Conservation (phyloP, 2,797 vertebrate genomes). For the Takifugu rubripes region DNA sequence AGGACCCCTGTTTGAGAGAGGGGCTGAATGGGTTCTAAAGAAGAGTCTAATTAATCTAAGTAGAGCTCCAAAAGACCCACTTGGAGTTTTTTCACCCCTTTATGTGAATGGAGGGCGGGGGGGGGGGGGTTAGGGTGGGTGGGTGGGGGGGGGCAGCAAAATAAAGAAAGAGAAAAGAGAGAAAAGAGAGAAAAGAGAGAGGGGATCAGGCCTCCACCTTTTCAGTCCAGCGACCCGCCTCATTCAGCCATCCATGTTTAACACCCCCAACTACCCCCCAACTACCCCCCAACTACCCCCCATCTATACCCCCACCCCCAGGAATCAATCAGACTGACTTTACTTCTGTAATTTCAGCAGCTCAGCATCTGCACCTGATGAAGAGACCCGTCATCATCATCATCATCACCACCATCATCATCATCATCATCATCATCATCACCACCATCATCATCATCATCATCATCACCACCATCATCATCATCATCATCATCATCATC, state of each 20-base stretch:
- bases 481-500: too few relatives aligned
- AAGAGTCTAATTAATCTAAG: constrained; percentile 91
- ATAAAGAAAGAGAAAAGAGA: constrained; percentile 26
- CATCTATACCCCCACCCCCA: background rate
- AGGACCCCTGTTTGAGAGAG: constrained; percentile 80
- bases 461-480: too few relatives aligned
- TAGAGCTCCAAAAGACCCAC: constrained; percentile 85
- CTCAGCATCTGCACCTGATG: background rate
- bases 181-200: constrained; percentile 51
- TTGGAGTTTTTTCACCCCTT: constrained; percentile 84
- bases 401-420: too few relatives aligned
- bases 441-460: too few relatives aligned
- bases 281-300: too few relatives aligned
- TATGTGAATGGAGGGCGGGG: constrained; percentile 66
- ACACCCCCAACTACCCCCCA: constrained; percentile 37
- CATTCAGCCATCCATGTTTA: constrained; percentile 61
- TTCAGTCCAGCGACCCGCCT: constrained; percentile 52
- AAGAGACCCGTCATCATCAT: background rate
- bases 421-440: background rate
- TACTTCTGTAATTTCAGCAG: constrained; percentile 3
- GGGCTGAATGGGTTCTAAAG: constrained; percentile 87
- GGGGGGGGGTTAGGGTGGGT: background rate
- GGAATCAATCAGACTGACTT: constrained; percentile 42
- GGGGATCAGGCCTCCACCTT: constrained; percentile 65
- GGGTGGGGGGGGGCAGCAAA: constrained; percentile 28